Evolutionary conservation across 2,888 invertebrate species (phyloP), one percentile per base, ranked within the genome.

Genomic region (Dolichopus griseipennis): DNA sequence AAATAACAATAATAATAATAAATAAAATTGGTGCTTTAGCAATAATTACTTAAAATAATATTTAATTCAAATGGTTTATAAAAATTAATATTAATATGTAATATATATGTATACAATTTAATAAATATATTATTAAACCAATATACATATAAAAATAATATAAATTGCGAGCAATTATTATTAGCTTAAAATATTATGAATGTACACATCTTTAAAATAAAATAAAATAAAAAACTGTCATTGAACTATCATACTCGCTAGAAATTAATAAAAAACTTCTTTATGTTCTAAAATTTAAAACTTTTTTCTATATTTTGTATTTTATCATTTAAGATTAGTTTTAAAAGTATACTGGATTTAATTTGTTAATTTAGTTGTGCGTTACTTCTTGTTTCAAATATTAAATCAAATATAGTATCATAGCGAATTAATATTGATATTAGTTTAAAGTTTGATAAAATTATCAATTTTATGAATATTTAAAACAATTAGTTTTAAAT

Each of bases 231-330:
- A 41, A 52, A 52, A 52, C 15, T 52, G 18, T 52, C 52, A 52
- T 52, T 52, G 52, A 52, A 52, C 52, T 52, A 52, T 52, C 52
- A 52, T 52, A 52, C 52, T 52, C 52, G 52, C 52, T 52, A 52
- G 12, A 37, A 52, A 52, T 52, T 52, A 12, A 52, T 18, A 52
- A 52, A 52, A 18, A 52, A 15, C 18, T 52, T 52, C 18, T 52
- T 15, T 18, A n/a, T n/a, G n/a, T n/a, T n/a, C n/a, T n/a, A n/a
- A 52, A 52, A 52, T 52, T 52, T 15, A 15, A 52, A 52, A 52
- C 18, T 52, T 15, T 2, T 52, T 52, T 52, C 18, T 52, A 18
- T 52, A 12, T 52, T 52, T 37, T 10, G 5, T 37, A 7, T 37
- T 37, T 12, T 37, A 37, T 12, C n/a, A n/a, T n/a, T 37, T 37